These are phyloP conservation scores for Zaprionus lineosus DNA, from an alignment of 2,888 invertebrate genomes.

Conservation along the genomic window DNA sequence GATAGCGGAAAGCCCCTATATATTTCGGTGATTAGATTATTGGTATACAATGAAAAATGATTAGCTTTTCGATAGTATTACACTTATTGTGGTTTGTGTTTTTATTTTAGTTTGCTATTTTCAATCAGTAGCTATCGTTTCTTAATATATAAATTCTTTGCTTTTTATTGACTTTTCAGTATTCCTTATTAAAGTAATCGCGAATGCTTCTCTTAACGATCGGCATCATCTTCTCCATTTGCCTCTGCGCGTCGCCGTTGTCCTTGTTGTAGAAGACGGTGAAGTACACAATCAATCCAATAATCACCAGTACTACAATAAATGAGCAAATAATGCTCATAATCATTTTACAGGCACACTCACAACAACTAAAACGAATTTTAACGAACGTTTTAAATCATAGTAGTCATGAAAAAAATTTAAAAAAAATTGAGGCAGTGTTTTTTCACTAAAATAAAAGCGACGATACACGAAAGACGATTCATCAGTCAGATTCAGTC, in stretches of 20 bases:
- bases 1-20: constrained; percentile 52
- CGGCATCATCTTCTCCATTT: constrained; percentile 51
- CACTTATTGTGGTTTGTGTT: background rate
- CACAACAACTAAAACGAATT: constrained; percentile 76
- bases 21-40: constrained; percentile 56
- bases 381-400: background rate
- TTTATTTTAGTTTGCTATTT: constrained; percentile 18
- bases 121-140: constrained; percentile 21
- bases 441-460: no score
- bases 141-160: constrained; percentile 58
- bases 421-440: background rate
- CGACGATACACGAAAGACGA: no score
- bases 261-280: constrained; percentile 74
- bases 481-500: no score
- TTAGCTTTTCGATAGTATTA: background rate
- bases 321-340: constrained; percentile 68
- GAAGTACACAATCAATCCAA: constrained; percentile 80
- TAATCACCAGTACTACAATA: constrained; percentile 68
- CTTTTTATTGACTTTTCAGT: constrained; percentile 24
- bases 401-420: background rate
- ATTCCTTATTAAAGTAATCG: constrained; percentile 67
- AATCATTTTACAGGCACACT: constrained; percentile 78
- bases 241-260: constrained; percentile 37
- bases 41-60: background rate
- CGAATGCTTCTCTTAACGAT: constrained; percentile 68